A percentile compares a stretch with the other conserved stretches of the same genome.
Conservation (phyloP, 2,888 invertebrate genomes). For the Cloeon dipterum region DNA sequence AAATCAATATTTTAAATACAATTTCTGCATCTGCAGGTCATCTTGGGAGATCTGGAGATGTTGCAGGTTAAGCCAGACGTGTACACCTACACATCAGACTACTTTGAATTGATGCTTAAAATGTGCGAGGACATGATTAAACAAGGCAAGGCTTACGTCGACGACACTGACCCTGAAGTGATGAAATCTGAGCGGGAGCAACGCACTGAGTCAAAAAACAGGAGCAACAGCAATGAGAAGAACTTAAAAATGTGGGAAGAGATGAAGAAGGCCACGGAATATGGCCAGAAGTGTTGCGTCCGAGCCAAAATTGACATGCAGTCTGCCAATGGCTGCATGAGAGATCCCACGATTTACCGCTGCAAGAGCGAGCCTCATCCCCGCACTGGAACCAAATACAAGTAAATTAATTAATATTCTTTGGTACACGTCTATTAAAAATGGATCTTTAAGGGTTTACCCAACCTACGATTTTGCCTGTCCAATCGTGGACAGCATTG, state of each 20-base stretch:
- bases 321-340: constrained; percentile 84
- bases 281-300: constrained; percentile 78
- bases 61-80: constrained; percentile 77
- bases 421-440: not conserved
- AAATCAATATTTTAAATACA: not conserved
- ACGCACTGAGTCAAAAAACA: constrained; percentile 58
- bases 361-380: constrained; percentile 93
- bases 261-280: constrained; percentile 65
- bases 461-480: constrained; percentile 99
- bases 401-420: constrained; percentile 30
- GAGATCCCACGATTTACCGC: constrained; percentile 96
- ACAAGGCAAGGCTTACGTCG: constrained; percentile 83
- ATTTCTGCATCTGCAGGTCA: constrained; percentile 24
- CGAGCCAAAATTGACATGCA: constrained; percentile 95
- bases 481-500: constrained; percentile 93
- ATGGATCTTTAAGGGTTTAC: constrained; percentile 51
- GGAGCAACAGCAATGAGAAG: constrained; percentile 60
- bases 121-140: constrained; percentile 73
- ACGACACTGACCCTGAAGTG: constrained; percentile 79
- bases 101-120: constrained; percentile 77
- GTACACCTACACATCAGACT: constrained; percentile 89
- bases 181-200: constrained; percentile 94
- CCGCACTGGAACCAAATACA: constrained; percentile 80
- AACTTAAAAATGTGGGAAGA: constrained; percentile 83
- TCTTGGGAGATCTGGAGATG: constrained; percentile 78